Evolutionary conservation across 2,888 invertebrate species (phyloP).

Genomic region (Galerucella pusilla): DNA sequence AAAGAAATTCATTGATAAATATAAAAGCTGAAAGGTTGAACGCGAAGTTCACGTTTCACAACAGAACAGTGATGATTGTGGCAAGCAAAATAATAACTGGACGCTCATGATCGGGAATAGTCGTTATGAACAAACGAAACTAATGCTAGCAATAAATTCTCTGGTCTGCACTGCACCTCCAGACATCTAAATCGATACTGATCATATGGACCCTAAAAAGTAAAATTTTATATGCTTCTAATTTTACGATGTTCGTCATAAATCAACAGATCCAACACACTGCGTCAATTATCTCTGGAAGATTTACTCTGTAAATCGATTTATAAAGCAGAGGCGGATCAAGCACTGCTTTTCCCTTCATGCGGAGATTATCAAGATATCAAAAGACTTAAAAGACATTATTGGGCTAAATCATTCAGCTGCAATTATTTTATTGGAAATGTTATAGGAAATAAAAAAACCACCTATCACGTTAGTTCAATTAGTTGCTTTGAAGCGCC

Average conservation of each 20-base stretch:
- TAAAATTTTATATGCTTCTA: conserved; percentile 31
- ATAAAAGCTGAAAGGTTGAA: no score
- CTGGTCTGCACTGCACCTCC: conserved; percentile 25
- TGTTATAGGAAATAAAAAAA: no score
- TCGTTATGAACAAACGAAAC: neutral
- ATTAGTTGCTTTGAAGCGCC: no score
- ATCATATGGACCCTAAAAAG: conserved; percentile 34
- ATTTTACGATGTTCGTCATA: conserved; percentile 33
- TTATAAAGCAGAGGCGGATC: neutral
- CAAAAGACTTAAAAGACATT: no score
- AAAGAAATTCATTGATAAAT: no score
- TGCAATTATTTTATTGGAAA: no score
- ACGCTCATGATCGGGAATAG: neutral
- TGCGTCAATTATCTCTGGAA: conserved; percentile 36
- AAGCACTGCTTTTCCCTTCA: neutral
- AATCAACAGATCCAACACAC: conserved; percentile 34
- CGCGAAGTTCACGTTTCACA: no score
- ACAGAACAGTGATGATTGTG: no score
- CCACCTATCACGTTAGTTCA: no score
- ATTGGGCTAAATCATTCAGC: no score
- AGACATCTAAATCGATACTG: conserved; percentile 13
- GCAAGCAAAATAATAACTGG: neutral
- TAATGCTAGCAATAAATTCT: conserved; percentile 17
- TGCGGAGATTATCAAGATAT: no score
- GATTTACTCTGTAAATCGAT: conserved; percentile 42